A percentile compares a stretch with the other conserved stretches of the same genome.
phyloP scores from a whole-genome alignment of 2,113 vertebrate genomes.

The Eulemur rufifrons region DNA sequence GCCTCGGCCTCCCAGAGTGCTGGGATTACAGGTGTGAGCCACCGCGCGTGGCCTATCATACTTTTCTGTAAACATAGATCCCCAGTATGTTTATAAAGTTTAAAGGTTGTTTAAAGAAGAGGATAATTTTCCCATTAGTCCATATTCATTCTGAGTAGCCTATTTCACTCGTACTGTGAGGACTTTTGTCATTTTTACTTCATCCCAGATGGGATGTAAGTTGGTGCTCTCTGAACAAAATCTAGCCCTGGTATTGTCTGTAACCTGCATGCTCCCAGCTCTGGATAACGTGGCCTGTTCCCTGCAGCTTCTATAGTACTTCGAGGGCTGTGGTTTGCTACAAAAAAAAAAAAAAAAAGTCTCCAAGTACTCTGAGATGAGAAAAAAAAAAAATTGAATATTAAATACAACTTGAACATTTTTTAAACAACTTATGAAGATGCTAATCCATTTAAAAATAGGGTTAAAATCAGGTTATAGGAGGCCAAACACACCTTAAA shows the following conservation, averaged over 20 bases:
- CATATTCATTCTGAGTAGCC: not conserved
- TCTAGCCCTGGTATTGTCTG: not conserved
- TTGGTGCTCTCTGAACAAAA: not conserved
- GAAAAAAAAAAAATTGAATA: slow-evolving; percentile 5
- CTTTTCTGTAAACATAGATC: not conserved
- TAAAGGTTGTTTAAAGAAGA: not conserved
- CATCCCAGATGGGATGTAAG: not conserved
- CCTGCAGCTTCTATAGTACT: not conserved
- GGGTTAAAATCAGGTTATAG: slow-evolving; percentile 42
- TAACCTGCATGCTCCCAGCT: not conserved
- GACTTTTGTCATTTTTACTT: not conserved
- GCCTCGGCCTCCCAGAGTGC: too few species aligned
- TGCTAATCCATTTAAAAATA: slow-evolving; percentile 59
- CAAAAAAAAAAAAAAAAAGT: not conserved
- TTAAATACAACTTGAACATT: slow-evolving; percentile 46
- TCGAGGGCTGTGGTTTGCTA: not conserved
- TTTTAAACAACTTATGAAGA: slow-evolving; percentile 45
- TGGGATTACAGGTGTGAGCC: too few species aligned
- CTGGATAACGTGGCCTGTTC: not conserved
- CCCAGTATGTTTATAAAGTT: not conserved
- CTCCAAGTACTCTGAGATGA: not conserved
- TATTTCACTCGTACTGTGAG: not conserved
- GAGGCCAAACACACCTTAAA: slow-evolving; percentile 59
- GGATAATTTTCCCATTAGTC: not conserved
- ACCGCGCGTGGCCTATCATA: not conserved